Evolutionary conservation across 1,140 invertebrate species (phyloP).

Genomic region (Berghia stephanieae): DNA sequence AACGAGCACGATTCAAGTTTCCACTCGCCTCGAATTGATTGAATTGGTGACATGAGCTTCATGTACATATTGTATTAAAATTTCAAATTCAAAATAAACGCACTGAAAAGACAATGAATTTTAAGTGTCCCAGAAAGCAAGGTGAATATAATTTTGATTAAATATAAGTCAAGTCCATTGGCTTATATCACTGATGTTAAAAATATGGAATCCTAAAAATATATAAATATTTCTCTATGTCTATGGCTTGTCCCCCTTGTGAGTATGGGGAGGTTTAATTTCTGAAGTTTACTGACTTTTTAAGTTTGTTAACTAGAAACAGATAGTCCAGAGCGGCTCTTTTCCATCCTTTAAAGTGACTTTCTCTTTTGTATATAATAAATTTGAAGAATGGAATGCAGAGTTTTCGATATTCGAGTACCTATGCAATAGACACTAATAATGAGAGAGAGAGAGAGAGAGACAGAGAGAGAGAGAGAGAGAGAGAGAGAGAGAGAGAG

Average conservation of each 20-base stretch:
- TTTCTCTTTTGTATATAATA: slow-evolving; percentile 33
- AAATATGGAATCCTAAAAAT: too few species aligned
- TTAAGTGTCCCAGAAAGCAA: slow-evolving; percentile 54
- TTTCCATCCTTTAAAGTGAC: slow-evolving; percentile 28
- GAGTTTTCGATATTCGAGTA: neutral
- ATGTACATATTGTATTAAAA: neutral
- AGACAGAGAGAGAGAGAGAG: slow-evolving; percentile 13
- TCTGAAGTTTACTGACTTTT: too few species aligned
- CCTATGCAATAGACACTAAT: neutral
- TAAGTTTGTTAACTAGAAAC: slow-evolving; percentile 72
- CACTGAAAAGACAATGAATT: neutral
- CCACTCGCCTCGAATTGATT: slow-evolving; percentile 12
- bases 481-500: slow-evolving; percentile 10
- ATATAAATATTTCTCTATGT: too few species aligned
- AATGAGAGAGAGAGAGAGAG: slow-evolving; percentile 1
- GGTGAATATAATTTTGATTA: too few species aligned
- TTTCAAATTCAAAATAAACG: neutral
- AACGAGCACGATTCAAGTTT: slow-evolving; percentile 28
- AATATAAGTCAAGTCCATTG: too few species aligned
- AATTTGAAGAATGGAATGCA: slow-evolving; percentile 32
- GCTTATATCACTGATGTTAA: too few species aligned
- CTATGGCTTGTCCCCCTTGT: too few species aligned
- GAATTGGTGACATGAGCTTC: neutral
- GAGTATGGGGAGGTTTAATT: too few species aligned
- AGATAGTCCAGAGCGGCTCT: slow-evolving; percentile 11